These are phyloP conservation scores for Vimba vimba DNA, from an alignment of 2,113 vertebrate species.

Conservation along the genomic window DNA sequence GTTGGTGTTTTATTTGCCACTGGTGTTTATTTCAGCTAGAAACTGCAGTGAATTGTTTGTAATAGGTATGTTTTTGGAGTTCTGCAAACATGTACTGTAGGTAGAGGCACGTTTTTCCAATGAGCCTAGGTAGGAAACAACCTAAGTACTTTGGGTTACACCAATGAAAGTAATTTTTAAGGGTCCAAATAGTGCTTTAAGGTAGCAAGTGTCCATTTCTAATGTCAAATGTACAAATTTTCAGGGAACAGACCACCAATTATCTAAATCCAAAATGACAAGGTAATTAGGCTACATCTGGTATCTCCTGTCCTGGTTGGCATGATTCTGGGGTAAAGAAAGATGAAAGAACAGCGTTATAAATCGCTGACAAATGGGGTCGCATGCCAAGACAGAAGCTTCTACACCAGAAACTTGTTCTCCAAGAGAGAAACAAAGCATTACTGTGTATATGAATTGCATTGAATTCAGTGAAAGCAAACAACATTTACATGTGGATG, in stretches of 20 bases:
- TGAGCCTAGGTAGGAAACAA: too few relatives aligned
- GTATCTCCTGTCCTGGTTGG: conserved; percentile 14
- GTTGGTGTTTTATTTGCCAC: neutral
- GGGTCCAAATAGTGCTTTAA: neutral
- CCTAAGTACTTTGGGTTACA: neutral
- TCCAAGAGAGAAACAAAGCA: neutral
- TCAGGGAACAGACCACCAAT: neutral
- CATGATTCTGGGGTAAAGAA: neutral
- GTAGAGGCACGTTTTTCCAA: neutral
- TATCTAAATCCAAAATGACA: conserved; percentile 26
- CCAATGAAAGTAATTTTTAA: neutral
- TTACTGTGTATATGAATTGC: neutral
- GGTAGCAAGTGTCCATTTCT: neutral
- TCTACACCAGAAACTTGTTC: neutral
- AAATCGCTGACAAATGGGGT: conserved; percentile 1
- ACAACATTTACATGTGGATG: neutral
- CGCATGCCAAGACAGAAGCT: neutral
- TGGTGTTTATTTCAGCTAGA: neutral
- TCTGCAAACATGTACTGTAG: neutral
- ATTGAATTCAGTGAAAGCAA: neutral
- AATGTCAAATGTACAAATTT: conserved; percentile 29
- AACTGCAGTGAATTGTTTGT: neutral
- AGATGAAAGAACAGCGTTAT: conserved; percentile 21
- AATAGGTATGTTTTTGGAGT: neutral
- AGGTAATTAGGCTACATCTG: neutral